A percentile compares a stretch with the other conserved stretches of the same genome.
Evolutionary conservation across 2,113 vertebrate species (phyloP).

Genomic region (Pseudonaja textilis): DNA sequence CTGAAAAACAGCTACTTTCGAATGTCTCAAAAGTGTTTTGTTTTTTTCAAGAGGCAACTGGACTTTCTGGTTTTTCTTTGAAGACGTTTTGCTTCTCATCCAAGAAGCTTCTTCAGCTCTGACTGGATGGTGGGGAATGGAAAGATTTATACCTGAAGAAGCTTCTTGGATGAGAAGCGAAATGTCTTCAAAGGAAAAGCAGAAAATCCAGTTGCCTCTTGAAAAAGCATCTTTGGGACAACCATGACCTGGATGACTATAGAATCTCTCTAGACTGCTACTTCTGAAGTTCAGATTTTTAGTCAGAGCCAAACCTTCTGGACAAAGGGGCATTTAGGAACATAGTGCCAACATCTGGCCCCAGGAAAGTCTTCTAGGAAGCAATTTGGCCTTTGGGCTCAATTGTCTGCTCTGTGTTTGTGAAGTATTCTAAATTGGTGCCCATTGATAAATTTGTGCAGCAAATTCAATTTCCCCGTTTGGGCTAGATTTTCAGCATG

Average conservation of each 20-base stretch:
- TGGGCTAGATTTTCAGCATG: neutral
- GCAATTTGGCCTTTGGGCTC: neutral
- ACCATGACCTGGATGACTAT: too few species aligned
- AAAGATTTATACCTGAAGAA: too few species aligned
- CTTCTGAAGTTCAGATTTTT: neutral
- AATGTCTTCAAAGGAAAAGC: too few species aligned
- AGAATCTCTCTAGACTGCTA: neutral
- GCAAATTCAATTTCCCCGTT: neutral
- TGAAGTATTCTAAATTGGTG: neutral
- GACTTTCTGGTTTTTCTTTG: too few species aligned
- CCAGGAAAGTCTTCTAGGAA: neutral
- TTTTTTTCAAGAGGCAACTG: too few species aligned
- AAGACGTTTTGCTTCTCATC: too few species aligned
- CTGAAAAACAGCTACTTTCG: neutral
- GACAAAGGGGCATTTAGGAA: neutral
- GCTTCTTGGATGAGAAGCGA: too few species aligned
- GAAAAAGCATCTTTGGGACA: too few species aligned
- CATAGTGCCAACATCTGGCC: neutral
- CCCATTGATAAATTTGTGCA: neutral
- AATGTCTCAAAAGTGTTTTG: too few species aligned
- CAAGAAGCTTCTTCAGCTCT: too few species aligned
- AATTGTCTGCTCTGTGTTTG: neutral
- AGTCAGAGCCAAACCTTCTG: neutral
- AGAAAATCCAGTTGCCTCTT: too few species aligned
- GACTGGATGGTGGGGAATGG: too few species aligned